Base-by-base conservation (phyloP, 2,797 vertebrate species). In the Falco biarmicus region DNA sequence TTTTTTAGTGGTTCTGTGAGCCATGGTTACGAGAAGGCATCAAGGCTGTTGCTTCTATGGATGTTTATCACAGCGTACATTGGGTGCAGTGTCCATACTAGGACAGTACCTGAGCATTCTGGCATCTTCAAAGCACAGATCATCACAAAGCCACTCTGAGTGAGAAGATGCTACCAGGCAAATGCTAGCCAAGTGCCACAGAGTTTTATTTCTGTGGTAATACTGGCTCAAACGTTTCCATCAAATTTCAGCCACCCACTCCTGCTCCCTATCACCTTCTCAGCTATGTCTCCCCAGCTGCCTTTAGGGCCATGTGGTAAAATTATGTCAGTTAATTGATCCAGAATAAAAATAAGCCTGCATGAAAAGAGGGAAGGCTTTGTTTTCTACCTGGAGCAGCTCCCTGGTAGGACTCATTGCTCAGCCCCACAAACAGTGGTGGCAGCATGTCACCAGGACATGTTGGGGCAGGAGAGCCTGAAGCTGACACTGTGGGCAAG, bases 201-300 rank as follows among this genome's bases (percentile, higher is more conserved):
- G 53, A 34, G 57, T 53, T 78, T 75, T 60, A 37, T 17, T 66
- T 60, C 43, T 6, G 2, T 39, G 32, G 17, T 48, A 68, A 70
- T 9, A 43, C 5, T 1, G 2, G 13, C 48, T 78, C 39, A 54
- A 31, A 59, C 0, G 0, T 51, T 78, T 78, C 39, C 39, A 54
- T 37, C 18, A 76, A 29, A 29, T 43, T 78, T 87, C 53, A 85
- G 45, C 15, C 51, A 60, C 45, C 22, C 32, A 29, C 16, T 66
- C 24, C 57, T 39, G 19, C 24, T 82, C 31, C 34, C 28, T 29
- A 32, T 51, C 34, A 31, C 14, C 32, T 39, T 51, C 70, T 74
- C 76, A 69, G 47, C n/a, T 65, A 28, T 31, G 34, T 17, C 15
- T 74, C 20, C 10, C 39, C 43, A 25, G 17, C 34, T 60, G 32